Base-by-base conservation (phyloP, 2,113 vertebrate genomes). In the Lichenostomus cassidix region DNA sequence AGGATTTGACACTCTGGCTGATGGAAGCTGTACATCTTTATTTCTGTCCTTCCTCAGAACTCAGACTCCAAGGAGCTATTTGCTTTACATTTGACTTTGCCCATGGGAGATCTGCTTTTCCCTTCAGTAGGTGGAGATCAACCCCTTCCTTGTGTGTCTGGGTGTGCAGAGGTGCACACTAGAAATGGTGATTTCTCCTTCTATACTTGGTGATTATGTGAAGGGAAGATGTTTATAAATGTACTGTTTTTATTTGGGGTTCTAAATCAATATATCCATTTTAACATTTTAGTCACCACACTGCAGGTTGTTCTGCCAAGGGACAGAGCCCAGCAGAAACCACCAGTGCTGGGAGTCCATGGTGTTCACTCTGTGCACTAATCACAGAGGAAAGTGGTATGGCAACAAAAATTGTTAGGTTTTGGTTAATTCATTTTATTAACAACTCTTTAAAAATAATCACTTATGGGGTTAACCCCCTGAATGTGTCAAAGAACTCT, bases 1-100 rank as follows among this genome's bases (percentile, higher is more conserved):
- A 0, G 77, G 73, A 64, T 87, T 94, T 91, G 80, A 44, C 89
- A 56, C 56, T 68, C 58, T 60, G 76, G 74, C 58, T 79, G 46
- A 82, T 55, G 74, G 27, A 86, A 83, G 47, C 33, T 0, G 0
- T 79, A 79, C 60, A 80, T 95, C 53, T 84, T 96, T 80, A 86
- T 93, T 90, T 90, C 75, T 5, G 0, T 31, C n/a, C 93, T 49
- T 62, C 58, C 62, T 77, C 77, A 80, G 84, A 87, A 44, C 19
- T 87, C 46, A 41, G 63, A n/a, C 92, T 90, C 84, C 82, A 74
- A 86, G 90, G 90, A 94, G 46, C 50, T 88, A 27, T 97, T 94
- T 93, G 58, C 70, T 94, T 90, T 69, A 53, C 46, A 3, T 91
- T 95, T 91, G 75, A 70, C 75, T 94, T 89, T 95, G 50, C 92